phyloP scores from a whole-genome alignment of 2,888 invertebrate genomes.

The Athripsodes cinereus region DNA sequence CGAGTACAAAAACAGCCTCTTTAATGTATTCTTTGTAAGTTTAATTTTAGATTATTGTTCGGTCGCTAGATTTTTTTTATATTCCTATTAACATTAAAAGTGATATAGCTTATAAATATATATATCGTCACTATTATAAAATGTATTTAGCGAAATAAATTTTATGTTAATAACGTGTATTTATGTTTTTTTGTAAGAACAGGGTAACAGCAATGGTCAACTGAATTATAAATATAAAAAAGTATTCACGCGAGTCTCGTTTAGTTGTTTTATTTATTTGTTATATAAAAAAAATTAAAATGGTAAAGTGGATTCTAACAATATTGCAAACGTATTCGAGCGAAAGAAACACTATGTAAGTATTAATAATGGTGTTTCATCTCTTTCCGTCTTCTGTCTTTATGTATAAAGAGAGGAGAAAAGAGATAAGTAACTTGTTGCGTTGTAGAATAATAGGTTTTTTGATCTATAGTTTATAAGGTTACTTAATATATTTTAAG shows the following conservation, averaged over 20 bases:
- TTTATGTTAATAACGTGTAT: slow-evolving; percentile 1
- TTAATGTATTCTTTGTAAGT: too few relatives aligned
- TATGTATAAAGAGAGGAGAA: slow-evolving; percentile 1
- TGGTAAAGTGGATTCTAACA: slow-evolving; percentile 31
- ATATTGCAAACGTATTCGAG: slow-evolving; percentile 27
- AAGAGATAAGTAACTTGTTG: slow-evolving; percentile 19
- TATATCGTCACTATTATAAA: too few relatives aligned
- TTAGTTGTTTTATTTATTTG: too few relatives aligned
- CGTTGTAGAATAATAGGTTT: slow-evolving; percentile 24
- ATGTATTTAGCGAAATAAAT: too few relatives aligned
- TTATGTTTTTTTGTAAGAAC: slow-evolving; percentile 25
- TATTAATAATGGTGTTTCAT: slow-evolving; percentile 19
- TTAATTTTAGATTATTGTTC: too few relatives aligned
- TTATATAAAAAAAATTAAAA: slow-evolving; percentile 19
- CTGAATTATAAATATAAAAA: neutral
- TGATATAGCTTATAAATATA: too few relatives aligned
- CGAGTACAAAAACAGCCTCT: too few relatives aligned
- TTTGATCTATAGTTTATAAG: slow-evolving; percentile 14
- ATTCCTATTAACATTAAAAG: too few relatives aligned
- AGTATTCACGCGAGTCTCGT: too few relatives aligned
- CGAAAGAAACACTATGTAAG: slow-evolving; percentile 20
- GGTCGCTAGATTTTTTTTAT: too few relatives aligned
- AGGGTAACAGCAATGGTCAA: slow-evolving; percentile 25
- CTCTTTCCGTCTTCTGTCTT: slow-evolving; percentile 8
- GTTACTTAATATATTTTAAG: neutral